phyloP scores from a whole-genome alignment of 1,140 invertebrate genomes.

The Cecropterus lyciades region DNA sequence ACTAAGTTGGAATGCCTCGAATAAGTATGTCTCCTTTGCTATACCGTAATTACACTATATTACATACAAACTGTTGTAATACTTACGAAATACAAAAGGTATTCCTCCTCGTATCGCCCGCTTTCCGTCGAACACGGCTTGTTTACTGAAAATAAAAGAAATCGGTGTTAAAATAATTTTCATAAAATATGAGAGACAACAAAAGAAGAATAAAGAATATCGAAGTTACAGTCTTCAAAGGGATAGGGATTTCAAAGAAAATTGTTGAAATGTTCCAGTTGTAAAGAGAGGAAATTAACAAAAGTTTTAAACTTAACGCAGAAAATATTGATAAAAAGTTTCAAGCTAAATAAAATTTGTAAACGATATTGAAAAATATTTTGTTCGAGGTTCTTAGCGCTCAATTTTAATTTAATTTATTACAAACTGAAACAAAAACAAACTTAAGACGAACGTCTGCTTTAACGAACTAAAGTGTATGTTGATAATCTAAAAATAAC shows the following conservation, averaged over 20 bases:
- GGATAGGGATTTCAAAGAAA: slow-evolving; percentile 37
- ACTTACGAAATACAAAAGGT: slow-evolving; percentile 98
- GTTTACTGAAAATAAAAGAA: slow-evolving; percentile 90
- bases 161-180: slow-evolving; percentile 42
- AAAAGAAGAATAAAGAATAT: slow-evolving; percentile 10
- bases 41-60: too few species aligned
- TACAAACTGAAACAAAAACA: too few species aligned
- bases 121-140: slow-evolving; percentile 97
- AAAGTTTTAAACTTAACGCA: slow-evolving; percentile 12
- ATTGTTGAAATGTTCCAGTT: slow-evolving; percentile 35
- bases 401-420: background rate
- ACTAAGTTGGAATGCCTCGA: too few species aligned
- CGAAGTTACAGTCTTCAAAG: slow-evolving; percentile 35
- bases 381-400: background rate
- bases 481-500: too few species aligned
- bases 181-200: background rate
- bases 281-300: background rate
- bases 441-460: too few species aligned
- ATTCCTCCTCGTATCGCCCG: slow-evolving; percentile 97
- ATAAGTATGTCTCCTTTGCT: too few species aligned
- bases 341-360: slow-evolving; percentile 10
- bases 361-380: background rate
- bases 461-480: too few species aligned
- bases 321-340: slow-evolving; percentile 23
- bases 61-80: too few species aligned